Percentiles rank a stretch among this genome's conserved stretches.
These are phyloP conservation scores for Helicolenus hilgendorfi DNA, from an alignment of 2,797 vertebrate species.

Conservation along the genomic window DNA sequence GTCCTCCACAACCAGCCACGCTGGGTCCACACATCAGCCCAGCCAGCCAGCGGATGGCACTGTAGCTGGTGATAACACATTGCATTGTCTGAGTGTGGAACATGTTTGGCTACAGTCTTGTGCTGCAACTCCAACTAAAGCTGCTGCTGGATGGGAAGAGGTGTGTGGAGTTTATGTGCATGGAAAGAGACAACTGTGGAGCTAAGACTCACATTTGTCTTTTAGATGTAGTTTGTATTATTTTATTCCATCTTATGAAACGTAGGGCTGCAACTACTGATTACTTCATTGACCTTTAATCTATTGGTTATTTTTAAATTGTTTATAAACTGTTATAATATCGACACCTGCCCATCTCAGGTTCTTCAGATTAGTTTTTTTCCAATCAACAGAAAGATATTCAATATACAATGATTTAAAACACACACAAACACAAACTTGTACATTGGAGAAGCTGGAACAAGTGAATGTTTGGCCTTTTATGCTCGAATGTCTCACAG, in stretches of 20 bases:
- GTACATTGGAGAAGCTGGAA: not conserved
- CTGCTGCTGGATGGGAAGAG: slow-evolving; percentile 33
- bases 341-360: not conserved
- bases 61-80: slow-evolving; percentile 79
- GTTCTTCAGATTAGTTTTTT: not conserved
- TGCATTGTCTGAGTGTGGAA: slow-evolving; percentile 66
- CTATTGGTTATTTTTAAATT: not conserved
- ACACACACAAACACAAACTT: not conserved
- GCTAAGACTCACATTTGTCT: slow-evolving; percentile 1
- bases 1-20: slow-evolving; percentile 70
- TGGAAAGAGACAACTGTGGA: not conserved
- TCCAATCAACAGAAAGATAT: not conserved
- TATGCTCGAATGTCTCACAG: not conserved
- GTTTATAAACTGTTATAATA: not conserved
- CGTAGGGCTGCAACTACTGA: not conserved
- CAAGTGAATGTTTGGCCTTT: not conserved
- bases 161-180: not conserved
- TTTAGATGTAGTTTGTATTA: slow-evolving; percentile 7
- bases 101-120: slow-evolving; percentile 62
- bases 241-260: not conserved
- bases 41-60: slow-evolving; percentile 78
- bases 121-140: slow-evolving; percentile 49
- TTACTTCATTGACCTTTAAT: not conserved
- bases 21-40: slow-evolving; percentile 61
- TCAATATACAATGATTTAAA: not conserved